Conservation (phyloP, 2,797 vertebrate species). For the Gambusia yucatana region DNA sequence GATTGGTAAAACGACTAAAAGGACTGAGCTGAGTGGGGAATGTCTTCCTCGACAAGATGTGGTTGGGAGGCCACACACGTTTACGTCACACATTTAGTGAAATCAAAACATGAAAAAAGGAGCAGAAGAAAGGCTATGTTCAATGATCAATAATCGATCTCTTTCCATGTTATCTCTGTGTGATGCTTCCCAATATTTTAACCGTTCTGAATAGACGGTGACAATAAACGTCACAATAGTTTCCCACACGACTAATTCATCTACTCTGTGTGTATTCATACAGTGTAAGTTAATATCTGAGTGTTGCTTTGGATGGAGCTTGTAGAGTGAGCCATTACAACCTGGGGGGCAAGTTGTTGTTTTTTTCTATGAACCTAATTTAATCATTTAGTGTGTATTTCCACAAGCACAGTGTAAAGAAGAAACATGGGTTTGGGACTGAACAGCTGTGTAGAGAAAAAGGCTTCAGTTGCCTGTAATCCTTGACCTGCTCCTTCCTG, state of each 20-base stretch:
- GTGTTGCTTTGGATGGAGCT: too few relatives aligned
- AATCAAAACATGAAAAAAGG: not conserved
- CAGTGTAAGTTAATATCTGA: too few relatives aligned
- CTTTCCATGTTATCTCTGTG: too few relatives aligned
- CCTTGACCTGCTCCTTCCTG: not conserved
- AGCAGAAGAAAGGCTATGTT: not conserved
- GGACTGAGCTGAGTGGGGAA: not conserved
- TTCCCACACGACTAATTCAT: too few relatives aligned
- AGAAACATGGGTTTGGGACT: not conserved
- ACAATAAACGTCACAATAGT: too few relatives aligned
- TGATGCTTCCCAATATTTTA: too few relatives aligned
- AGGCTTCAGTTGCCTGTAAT: not conserved
- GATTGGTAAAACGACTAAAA: not conserved
- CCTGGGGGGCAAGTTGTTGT: too few relatives aligned
- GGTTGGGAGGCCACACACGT: too few relatives aligned
- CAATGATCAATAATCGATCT: not conserved
- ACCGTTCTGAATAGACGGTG: too few relatives aligned
- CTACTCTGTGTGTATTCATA: too few relatives aligned
- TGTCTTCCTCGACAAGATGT: not conserved
- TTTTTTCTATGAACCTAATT: too few relatives aligned
- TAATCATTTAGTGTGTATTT: constrained; percentile 10
- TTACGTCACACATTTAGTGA: not conserved
- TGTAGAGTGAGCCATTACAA: too few relatives aligned
- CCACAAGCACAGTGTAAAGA: constrained; percentile 7
- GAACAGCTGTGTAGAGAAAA: not conserved